Conservation (phyloP, 1,140 invertebrate genomes). For the Temnothorax nylanderi region DNA sequence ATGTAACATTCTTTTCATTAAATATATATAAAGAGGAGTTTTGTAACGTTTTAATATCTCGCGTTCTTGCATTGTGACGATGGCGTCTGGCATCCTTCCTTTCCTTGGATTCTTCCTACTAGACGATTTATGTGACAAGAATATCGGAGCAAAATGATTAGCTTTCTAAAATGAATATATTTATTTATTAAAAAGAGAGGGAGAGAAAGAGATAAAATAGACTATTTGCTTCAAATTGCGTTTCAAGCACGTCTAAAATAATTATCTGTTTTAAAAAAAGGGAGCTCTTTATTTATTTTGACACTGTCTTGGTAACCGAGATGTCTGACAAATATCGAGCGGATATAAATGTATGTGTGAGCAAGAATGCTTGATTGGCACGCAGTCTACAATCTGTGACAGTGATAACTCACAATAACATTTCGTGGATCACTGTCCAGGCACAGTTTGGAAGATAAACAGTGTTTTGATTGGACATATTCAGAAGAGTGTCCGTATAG, state of each 20-base stretch:
- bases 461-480: not conserved
- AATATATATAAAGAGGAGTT: slow-evolving; percentile 23
- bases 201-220: not conserved
- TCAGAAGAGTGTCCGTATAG: not conserved
- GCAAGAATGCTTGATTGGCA: slow-evolving; percentile 40
- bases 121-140: not conserved
- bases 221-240: not conserved
- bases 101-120: not conserved
- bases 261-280: not conserved
- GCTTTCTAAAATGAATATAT: not conserved
- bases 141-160: not conserved
- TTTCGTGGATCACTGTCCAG: slow-evolving; percentile 25
- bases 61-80: slow-evolving; percentile 6
- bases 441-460: slow-evolving; percentile 18
- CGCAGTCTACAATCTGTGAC: slow-evolving; percentile 26
- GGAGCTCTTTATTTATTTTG: not conserved
- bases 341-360: not conserved
- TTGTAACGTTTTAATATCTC: slow-evolving; percentile 24
- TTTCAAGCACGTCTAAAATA: not conserved
- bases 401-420: slow-evolving; percentile 48
- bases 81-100: not conserved
- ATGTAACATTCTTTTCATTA: slow-evolving; percentile 32
- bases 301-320: not conserved
- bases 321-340: slow-evolving; percentile 26
- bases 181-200: not conserved